These are phyloP conservation scores for Gymnorhina tibicen DNA, from an alignment of 2,113 vertebrate genomes.

Conservation along the genomic window DNA sequence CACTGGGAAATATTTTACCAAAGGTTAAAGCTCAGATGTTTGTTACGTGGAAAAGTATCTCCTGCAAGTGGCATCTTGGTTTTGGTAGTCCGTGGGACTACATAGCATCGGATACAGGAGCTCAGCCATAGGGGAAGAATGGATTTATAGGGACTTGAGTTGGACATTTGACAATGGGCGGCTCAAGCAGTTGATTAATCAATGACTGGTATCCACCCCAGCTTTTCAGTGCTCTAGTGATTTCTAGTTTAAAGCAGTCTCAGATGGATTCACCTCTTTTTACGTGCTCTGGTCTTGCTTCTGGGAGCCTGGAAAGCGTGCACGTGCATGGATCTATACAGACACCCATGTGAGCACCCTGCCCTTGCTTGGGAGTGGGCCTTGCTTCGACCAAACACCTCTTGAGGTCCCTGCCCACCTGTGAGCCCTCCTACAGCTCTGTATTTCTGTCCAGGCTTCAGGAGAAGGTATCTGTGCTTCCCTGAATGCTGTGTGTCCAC, in stretches of 20 bases:
- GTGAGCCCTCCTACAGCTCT: background rate
- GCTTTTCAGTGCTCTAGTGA: background rate
- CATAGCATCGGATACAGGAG: background rate
- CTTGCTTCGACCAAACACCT: background rate
- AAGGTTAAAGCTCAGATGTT: background rate
- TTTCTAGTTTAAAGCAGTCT: background rate
- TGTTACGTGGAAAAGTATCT: background rate
- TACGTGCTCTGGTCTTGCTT: background rate
- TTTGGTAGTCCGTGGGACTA: background rate
- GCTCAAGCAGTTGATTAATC: background rate
- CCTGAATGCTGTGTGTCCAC: background rate
- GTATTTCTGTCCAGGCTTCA: background rate
- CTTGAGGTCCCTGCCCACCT: background rate
- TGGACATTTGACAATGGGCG: background rate
- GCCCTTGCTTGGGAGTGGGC: background rate
- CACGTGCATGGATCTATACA: accelerated
- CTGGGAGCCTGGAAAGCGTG: background rate
- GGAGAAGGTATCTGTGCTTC: background rate
- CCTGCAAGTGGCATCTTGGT: background rate
- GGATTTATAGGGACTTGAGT: background rate
- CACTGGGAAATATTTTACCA: background rate
- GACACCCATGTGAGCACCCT: background rate
- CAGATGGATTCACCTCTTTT: background rate
- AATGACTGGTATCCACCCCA: background rate
- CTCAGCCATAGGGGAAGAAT: background rate